phyloP scores from a whole-genome alignment of 2,113 vertebrate species.

The Percina caprodes region DNA sequence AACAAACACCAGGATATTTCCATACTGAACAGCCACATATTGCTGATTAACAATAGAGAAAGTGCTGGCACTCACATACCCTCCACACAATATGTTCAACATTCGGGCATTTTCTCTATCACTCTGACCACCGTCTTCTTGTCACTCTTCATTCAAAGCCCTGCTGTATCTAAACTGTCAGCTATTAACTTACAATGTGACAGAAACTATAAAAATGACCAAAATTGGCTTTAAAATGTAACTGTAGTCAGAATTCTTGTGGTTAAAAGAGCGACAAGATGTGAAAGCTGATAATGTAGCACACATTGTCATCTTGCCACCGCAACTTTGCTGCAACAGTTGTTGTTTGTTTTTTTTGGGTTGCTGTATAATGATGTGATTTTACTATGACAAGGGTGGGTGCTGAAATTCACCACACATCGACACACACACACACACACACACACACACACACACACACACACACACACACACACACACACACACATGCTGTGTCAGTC shows the following conservation, averaged over 20 bases:
- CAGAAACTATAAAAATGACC: background rate
- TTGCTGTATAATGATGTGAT: slow-evolving; percentile 36
- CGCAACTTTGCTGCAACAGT: slow-evolving; percentile 13
- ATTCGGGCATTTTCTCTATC: background rate
- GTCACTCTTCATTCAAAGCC: background rate
- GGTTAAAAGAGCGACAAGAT: background rate
- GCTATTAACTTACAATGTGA: background rate
- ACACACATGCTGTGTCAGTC: background rate
- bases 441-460: background rate
- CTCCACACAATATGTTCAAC: slow-evolving; percentile 11
- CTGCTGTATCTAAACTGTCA: background rate
- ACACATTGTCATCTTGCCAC: slow-evolving; percentile 7
- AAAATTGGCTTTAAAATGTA: background rate
- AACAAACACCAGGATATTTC: slow-evolving; percentile 46
- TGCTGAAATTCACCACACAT: slow-evolving; percentile 16
- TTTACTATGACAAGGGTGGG: slow-evolving; percentile 63
- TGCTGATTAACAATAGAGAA: slow-evolving; percentile 48
- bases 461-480: background rate
- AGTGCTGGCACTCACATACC: slow-evolving; percentile 5
- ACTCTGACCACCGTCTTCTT: background rate
- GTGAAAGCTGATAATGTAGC: slow-evolving; percentile 29
- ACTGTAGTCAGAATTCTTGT: background rate
- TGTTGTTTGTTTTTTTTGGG: slow-evolving; percentile 54
- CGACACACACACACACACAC: background rate
- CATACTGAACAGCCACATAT: slow-evolving; percentile 38